phyloP scores from a whole-genome alignment of 2,888 invertebrate genomes.

The Oligia strigilis region DNA sequence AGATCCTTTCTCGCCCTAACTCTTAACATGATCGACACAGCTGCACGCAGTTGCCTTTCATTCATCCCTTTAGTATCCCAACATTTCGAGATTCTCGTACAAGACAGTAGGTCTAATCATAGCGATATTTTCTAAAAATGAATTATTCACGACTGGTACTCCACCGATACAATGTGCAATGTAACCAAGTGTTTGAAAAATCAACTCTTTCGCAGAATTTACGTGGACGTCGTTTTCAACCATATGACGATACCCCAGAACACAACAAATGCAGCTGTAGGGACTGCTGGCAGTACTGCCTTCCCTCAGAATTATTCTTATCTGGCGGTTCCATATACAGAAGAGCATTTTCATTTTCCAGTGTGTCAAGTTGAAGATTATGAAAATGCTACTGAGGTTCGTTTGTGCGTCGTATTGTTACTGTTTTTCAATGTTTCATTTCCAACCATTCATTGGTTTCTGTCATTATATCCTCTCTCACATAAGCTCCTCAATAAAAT shows the following conservation, averaged over 20 bases:
- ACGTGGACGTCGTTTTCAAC: slow-evolving; percentile 94
- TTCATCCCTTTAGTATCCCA: too few relatives aligned
- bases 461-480: neutral
- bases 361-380: slow-evolving; percentile 86
- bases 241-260: slow-evolving; percentile 92
- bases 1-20: too few relatives aligned
- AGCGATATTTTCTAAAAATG: too few relatives aligned
- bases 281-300: slow-evolving; percentile 91
- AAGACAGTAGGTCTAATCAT: too few relatives aligned
- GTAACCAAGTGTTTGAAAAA: too few relatives aligned
- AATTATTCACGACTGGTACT: too few relatives aligned
- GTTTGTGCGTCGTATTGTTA: slow-evolving; percentile 26
- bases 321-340: slow-evolving; percentile 89
- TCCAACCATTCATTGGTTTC: neutral
- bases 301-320: slow-evolving; percentile 85
- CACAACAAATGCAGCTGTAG: slow-evolving; percentile 79
- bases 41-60: too few relatives aligned
- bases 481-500: neutral
- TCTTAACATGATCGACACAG: too few relatives aligned
- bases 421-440: neutral
- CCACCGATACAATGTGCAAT: too few relatives aligned
- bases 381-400: slow-evolving; percentile 87
- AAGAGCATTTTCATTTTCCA: slow-evolving; percentile 89
- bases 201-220: slow-evolving; percentile 87
- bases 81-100: too few relatives aligned